Evolutionary conservation across 2,888 invertebrate genomes (phyloP).

Genomic region (Dryocosmus kuriphilus): DNA sequence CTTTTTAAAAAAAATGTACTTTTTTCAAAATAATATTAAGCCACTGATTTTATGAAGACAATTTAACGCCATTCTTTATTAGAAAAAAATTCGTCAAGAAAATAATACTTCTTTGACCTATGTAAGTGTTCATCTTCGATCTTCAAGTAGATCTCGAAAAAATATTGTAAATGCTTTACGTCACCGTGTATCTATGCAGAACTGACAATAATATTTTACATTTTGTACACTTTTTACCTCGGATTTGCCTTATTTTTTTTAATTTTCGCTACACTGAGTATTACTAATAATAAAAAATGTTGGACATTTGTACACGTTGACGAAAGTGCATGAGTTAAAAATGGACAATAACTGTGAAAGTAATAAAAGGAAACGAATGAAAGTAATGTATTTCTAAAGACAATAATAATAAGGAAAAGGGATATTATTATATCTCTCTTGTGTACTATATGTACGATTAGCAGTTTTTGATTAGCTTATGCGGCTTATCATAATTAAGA

Average conservation of each 20-base stretch:
- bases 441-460: slow-evolving; percentile 4
- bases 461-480: slow-evolving; percentile 7
- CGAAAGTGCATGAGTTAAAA: slow-evolving; percentile 69
- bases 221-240: not conserved
- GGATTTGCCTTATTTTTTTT: slow-evolving; percentile 41
- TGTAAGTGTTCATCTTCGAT: slow-evolving; percentile 42
- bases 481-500: not conserved
- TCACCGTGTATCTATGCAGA: slow-evolving; percentile 30
- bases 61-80: not conserved
- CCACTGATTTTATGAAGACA: not conserved
- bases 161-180: slow-evolving; percentile 5
- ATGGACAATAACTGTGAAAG: slow-evolving; percentile 70
- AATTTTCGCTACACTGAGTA: not conserved
- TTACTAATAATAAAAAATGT: not conserved
- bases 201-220: slow-evolving; percentile 49
- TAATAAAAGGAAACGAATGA: slow-evolving; percentile 58
- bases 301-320: slow-evolving; percentile 43
- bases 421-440: not conserved
- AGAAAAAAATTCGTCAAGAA: not conserved
- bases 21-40: not conserved
- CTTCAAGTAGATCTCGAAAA: not conserved
- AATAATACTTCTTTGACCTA: slow-evolving; percentile 14
- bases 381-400: slow-evolving; percentile 69
- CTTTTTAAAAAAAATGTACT: slow-evolving; percentile 12
- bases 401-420: slow-evolving; percentile 62